These are phyloP conservation scores for Scrobipalpa atriplicella DNA, from an alignment of 2,888 invertebrate species.

Conservation along the genomic window DNA sequence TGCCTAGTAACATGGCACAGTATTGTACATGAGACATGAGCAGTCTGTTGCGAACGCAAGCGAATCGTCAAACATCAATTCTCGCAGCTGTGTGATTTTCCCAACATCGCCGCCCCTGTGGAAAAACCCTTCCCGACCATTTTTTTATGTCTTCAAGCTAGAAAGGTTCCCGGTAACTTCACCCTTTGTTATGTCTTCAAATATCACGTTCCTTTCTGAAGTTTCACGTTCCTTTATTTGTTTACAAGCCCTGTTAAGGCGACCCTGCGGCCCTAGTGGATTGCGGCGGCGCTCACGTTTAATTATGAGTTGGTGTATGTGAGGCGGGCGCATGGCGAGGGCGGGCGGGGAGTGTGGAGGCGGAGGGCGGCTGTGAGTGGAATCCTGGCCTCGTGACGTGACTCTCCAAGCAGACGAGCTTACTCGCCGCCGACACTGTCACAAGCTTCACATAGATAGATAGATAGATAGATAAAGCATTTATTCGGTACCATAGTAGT, in stretches of 20 bases:
- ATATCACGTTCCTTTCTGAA: constrained; percentile 13
- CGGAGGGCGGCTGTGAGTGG: background rate
- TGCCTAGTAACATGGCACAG: background rate
- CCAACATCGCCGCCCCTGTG: background rate
- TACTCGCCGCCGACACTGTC: too few species aligned
- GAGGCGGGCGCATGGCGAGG: background rate
- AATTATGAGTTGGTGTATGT: constrained; percentile 8
- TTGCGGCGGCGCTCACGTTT: constrained; percentile 10
- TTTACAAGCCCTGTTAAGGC: background rate
- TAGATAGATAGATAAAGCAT: too few species aligned
- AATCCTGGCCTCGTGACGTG: background rate
- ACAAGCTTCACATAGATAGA: too few species aligned
- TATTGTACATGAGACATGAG: background rate
- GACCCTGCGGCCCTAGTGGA: background rate
- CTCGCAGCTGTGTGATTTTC: constrained; percentile 1
- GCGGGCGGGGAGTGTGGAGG: background rate
- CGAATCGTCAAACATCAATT: background rate
- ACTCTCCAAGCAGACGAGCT: too few species aligned
- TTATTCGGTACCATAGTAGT: too few species aligned
- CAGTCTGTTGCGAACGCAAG: background rate
- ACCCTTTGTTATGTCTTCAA: constrained; percentile 18
- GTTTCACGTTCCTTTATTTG: constrained; percentile 16
- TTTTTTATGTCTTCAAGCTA: constrained; percentile 14
- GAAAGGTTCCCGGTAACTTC: constrained; percentile 11
- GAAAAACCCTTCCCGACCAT: background rate